These are phyloP conservation scores for Isurus oxyrinchus DNA, from an alignment of 2,113 vertebrate species.

Conservation along the genomic window DNA sequence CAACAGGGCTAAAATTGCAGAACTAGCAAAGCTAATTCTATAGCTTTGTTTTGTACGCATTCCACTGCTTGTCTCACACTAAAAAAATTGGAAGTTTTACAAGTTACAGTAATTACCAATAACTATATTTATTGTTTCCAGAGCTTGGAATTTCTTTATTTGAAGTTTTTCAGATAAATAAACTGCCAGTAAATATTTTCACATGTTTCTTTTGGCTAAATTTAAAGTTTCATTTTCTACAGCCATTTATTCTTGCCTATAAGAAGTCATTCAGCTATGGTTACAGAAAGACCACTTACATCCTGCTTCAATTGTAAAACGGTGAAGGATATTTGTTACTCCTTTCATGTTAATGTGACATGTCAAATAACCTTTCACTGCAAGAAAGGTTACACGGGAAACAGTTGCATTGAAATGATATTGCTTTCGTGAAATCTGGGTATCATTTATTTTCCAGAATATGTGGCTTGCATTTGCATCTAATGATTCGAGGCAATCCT, in stretches of 20 bases:
- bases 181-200: neutral
- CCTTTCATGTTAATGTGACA: conserved; percentile 45
- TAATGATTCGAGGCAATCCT: neutral
- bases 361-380: conserved; percentile 43
- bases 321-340: conserved; percentile 42
- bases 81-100: neutral
- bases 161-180: neutral
- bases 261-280: neutral
- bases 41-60: neutral
- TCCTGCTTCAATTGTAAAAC: conserved; percentile 46
- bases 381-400: conserved; percentile 47
- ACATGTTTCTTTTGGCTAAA: no score
- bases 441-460: conserved; percentile 50
- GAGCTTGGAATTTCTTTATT: neutral
- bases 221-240: neutral
- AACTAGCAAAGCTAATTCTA: neutral
- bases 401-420: conserved; percentile 47
- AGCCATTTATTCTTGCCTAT: neutral
- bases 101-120: neutral
- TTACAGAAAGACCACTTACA: conserved; percentile 48
- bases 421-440: conserved; percentile 43
- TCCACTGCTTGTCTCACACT: neutral
- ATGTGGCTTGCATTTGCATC: conserved; percentile 50
- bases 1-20: neutral
- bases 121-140: neutral